Conservation (phyloP, 2,113 vertebrate species). For the Seriola quinqueradiata region DNA sequence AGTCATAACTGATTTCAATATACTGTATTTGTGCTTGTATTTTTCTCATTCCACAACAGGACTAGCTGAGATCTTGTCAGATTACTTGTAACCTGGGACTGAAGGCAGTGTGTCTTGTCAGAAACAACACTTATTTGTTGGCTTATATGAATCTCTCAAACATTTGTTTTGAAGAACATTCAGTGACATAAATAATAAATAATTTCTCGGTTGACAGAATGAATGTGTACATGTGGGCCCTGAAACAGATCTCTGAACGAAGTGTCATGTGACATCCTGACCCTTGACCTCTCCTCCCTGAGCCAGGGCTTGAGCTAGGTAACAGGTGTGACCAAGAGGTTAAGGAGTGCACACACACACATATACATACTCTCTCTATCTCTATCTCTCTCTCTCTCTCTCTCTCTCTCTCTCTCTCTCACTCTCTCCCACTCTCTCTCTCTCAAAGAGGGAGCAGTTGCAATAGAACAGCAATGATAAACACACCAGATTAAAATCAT, state of each 20-base stretch:
- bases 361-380: background rate
- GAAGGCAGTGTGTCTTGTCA: background rate
- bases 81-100: background rate
- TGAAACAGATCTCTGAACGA: constrained; percentile 50
- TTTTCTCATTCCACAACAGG: background rate
- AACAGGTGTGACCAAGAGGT: constrained; percentile 81
- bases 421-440: background rate
- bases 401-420: background rate
- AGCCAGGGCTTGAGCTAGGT: constrained; percentile 49
- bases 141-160: background rate
- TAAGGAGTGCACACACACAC: constrained; percentile 25
- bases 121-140: background rate
- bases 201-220: constrained; percentile 28
- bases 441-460: background rate
- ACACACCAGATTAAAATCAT: background rate
- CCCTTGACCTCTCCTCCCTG: constrained; percentile 55
- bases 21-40: background rate
- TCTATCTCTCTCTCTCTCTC: background rate
- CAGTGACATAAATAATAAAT: constrained; percentile 35
- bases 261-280: constrained; percentile 69
- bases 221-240: constrained; percentile 14
- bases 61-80: background rate
- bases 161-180: background rate
- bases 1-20: background rate
- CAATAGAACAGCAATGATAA: background rate